Evolutionary conservation across 2,113 vertebrate genomes (phyloP), one percentile per base, ranked within the genome.

Genomic region (Misgurnus anguillicaudatus): DNA sequence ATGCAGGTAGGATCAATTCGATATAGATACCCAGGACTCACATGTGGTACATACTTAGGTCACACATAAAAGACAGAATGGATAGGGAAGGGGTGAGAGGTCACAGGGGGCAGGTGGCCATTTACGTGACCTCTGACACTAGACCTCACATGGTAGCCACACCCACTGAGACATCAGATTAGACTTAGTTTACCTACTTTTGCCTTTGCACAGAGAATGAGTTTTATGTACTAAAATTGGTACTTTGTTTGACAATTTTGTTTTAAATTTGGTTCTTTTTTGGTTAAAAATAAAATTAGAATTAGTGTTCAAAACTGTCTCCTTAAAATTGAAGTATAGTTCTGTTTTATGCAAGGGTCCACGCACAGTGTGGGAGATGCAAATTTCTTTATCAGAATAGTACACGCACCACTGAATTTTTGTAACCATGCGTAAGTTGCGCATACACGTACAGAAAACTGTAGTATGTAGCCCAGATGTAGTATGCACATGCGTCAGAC

Each of bases 41-140:
- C 58, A 68, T 55, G 78, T 78, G 80, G 78, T 39, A 65, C 73
- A 31, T 75, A 79, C 64, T 85, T 64, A 81, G 71, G 74, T 24
- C 69, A 68, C 63, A 87, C 82, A 90, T 90, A 87, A 91, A 91
- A 88, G 85, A 75, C 31, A 51, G 77, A 79, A 74, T 80, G 66
- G 78, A 90, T 80, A 75, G 73, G 47, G 31, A 3, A 2, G 10
- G 55, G 86, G 86, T 85, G 69, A 53, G 73, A 87, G 90, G 88
- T 91, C 83, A 82, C 6, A 4, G 19, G 39, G 84, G 82, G 87
- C 90, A 92, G 87, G 86, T 89, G 90, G 89, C 79, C 75, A 5
- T 91, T 90, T 85, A 79, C 77, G 78, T 85, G 89, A 87, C 87
- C 89, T 89, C 9, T 88, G 87, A 89, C 86, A 84, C 21, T 9